Evolutionary conservation across 2,888 invertebrate genomes (phyloP).

Genomic region (Idaea dimidiata): DNA sequence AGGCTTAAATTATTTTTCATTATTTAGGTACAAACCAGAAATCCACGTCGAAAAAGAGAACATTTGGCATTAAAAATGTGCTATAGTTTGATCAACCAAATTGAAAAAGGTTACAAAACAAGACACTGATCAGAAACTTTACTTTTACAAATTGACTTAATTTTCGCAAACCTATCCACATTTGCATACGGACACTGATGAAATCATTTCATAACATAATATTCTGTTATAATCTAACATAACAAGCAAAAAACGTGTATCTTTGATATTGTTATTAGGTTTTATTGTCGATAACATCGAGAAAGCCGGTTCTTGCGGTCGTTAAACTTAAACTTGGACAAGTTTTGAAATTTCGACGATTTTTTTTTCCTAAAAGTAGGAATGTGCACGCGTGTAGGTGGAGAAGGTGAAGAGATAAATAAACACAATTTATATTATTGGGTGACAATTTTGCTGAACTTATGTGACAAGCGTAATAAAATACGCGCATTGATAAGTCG

Average conservation of each 20-base stretch:
- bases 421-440: neutral
- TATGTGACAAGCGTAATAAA: too few species aligned
- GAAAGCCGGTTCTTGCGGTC: constrained; percentile 23
- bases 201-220: neutral
- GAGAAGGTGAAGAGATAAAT: neutral
- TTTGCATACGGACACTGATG: neutral
- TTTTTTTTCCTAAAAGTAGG: neutral
- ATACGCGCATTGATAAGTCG: too few species aligned
- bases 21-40: too few species aligned
- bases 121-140: too few species aligned
- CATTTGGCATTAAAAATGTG: too few species aligned
- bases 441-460: too few species aligned
- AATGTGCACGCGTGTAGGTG: neutral
- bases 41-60: too few species aligned
- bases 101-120: too few species aligned
- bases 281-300: constrained; percentile 22
- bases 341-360: neutral
- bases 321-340: constrained; percentile 20
- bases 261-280: constrained; percentile 13
- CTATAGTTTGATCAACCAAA: too few species aligned
- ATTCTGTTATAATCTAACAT: neutral
- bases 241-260: neutral
- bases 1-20: too few species aligned
- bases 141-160: too few species aligned
- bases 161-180: neutral